Conservation (phyloP, 2,113 vertebrate species). For the Larimichthys crocea region DNA sequence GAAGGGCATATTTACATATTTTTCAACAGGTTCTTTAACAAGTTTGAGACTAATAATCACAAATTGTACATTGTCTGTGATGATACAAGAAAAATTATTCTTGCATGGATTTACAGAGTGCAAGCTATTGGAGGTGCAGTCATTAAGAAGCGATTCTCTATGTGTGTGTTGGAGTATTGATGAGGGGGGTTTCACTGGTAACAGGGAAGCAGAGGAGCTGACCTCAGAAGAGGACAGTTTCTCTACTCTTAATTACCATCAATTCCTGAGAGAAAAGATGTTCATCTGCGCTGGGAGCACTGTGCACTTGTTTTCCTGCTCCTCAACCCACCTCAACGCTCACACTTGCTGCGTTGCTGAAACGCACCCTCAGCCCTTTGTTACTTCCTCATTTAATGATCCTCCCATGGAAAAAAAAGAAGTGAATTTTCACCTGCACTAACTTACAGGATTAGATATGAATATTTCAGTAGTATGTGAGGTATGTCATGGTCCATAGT, state of each 20-base stretch:
- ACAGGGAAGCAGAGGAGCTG: constrained; percentile 42
- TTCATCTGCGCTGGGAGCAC: constrained; percentile 18
- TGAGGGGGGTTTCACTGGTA: constrained; percentile 2
- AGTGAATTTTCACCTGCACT: constrained; percentile 17
- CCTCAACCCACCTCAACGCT: neutral
- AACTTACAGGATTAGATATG: constrained; percentile 37
- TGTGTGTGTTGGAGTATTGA: neutral
- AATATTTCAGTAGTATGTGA: constrained; percentile 52
- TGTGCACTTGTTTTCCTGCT: constrained; percentile 18
- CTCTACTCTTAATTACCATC: constrained; percentile 59
- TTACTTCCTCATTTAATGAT: constrained; percentile 60
- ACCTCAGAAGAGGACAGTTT: constrained; percentile 51
- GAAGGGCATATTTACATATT: neutral
- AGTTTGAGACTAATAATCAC: neutral
- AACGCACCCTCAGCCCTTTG: constrained; percentile 50
- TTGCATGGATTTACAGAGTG: constrained; percentile 6
- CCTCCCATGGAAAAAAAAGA: constrained; percentile 31
- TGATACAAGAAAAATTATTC: neutral
- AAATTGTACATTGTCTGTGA: constrained; percentile 4
- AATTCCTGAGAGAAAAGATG: constrained; percentile 31
- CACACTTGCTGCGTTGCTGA: neutral
- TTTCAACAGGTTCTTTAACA: constrained; percentile 16
- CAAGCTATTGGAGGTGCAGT: constrained; percentile 19
- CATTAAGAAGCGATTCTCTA: constrained; percentile 37
- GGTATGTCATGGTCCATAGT: neutral